Base-by-base conservation (phyloP, 2,888 invertebrate genomes). In the Villa cingulata region DNA sequence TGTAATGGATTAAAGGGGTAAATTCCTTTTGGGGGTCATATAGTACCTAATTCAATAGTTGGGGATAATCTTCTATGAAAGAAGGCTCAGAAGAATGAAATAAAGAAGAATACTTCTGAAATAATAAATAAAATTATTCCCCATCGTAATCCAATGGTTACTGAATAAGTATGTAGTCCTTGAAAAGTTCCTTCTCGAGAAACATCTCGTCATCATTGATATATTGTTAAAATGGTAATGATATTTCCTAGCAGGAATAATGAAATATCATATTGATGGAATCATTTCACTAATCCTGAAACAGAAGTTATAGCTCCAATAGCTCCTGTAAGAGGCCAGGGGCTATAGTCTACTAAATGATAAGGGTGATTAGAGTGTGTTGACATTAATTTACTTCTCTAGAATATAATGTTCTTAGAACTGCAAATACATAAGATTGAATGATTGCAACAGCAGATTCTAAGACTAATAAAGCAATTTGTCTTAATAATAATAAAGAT, bases 121-220 rank as follows among this genome's bases (percentile, higher is more conserved):
- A 76, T 63, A 77, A 82, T 81, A 74, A 83, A 82, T 70, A 82
- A 63, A 62, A 82, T 77, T 77, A 83, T 82, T 56, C 81, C 81
- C 73, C 76, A 76, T 50, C 76, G 76, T 63, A 83, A 58, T 2
- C 78, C 77, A 62, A 70, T 71, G 12, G 68, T 66, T 2, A 81
- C 80, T 59, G 66, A 58, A 20, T 67, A 64, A 1, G 80, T 78
- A 59, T 83, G 82, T 46, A 73, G 62, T 2, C 81, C 81, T 75
- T 81, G 78, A 48, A 71, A 73, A 0, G 79, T 77, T 55, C 78
- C 72, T 74, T 83, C 82, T 55, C 81, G 80, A 18, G 72, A 70
- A 39, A 81, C 64, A 71, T 81, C 80, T 62, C 80, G 80, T 75
- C 80, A 81, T 77, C 80, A 82, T 76, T 80, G 79, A 59, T 65